Conservation (phyloP, 2,113 vertebrate species). For the Parus major region DNA sequence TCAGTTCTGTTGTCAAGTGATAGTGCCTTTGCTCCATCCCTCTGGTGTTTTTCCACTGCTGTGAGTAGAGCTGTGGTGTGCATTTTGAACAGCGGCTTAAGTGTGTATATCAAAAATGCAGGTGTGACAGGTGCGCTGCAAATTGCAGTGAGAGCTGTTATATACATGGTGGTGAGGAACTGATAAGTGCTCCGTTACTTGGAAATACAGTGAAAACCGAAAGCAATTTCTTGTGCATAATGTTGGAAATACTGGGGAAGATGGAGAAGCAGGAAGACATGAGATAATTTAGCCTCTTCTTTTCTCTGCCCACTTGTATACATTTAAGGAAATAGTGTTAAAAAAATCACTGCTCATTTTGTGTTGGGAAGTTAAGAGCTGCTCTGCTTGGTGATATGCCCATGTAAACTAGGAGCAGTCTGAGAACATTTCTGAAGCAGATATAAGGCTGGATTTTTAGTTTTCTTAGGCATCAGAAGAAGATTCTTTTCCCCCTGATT, state of each 20-base stretch:
- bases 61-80: not conserved
- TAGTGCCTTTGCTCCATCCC: not conserved
- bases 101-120: not conserved
- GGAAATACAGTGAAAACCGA: not conserved
- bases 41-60: not conserved
- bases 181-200: not conserved
- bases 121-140: not conserved
- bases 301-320: not conserved
- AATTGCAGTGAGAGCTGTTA: not conserved
- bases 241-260: not conserved
- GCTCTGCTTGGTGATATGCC: not conserved
- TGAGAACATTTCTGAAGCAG: not conserved
- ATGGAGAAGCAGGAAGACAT: not conserved
- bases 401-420: not conserved
- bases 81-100: not conserved
- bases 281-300: not conserved
- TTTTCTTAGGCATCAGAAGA: not conserved
- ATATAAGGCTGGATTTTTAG: not conserved
- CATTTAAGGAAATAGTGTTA: not conserved
- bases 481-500: not conserved
- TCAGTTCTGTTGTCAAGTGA: not conserved
- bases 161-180: not conserved
- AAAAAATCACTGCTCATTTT: not conserved
- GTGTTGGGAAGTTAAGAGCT: not conserved
- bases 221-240: not conserved